Evolutionary conservation across 2,797 vertebrate genomes (phyloP).

Genomic region (Ctenopoma kingsleyae): DNA sequence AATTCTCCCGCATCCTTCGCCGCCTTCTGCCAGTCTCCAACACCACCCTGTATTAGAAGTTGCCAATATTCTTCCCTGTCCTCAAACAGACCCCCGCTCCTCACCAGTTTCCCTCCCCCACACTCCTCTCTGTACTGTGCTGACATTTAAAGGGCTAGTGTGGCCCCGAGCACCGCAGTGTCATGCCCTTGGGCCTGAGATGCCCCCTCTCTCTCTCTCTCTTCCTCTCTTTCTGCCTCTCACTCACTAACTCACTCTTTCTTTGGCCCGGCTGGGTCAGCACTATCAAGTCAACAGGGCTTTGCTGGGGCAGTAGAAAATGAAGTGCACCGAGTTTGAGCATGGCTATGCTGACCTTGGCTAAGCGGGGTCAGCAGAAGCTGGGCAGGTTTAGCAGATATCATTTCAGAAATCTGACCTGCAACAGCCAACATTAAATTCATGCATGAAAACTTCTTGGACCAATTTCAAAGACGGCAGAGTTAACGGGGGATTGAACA

Average conservation of each 20-base stretch:
- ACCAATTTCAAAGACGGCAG: conserved; percentile 60
- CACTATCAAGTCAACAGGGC: conserved; percentile 70
- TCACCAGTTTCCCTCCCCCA: conserved; percentile 48
- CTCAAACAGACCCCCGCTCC: conserved; percentile 52
- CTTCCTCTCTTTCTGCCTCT: conserved; percentile 25
- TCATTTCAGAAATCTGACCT: conserved; percentile 67
- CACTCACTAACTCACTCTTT: conserved; percentile 54
- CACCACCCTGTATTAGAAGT: conserved; percentile 34
- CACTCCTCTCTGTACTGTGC: conserved; percentile 61
- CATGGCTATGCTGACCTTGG: conserved; percentile 73
- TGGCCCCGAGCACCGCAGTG: conserved; percentile 83
- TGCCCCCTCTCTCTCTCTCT: conserved; percentile 74
- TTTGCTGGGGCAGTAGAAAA: conserved; percentile 72
- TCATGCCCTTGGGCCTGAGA: conserved; percentile 83
- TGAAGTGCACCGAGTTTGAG: conserved; percentile 71
- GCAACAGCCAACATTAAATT: conserved; percentile 59
- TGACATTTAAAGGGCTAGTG: conserved; percentile 89
- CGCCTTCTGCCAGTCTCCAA: conserved; percentile 31
- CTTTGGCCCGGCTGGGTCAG: conserved; percentile 73
- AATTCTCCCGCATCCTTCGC: conserved; percentile 19
- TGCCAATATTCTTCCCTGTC: conserved; percentile 64
- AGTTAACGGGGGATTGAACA: conserved; percentile 54
- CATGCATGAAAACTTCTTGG: conserved; percentile 66
- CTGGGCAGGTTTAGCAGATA: conserved; percentile 71
- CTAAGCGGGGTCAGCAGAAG: conserved; percentile 75